A percentile compares a stretch with the other conserved stretches of the same genome.
Conservation (phyloP, 2,888 invertebrate genomes). For the Leistus spinibarbis region DNA sequence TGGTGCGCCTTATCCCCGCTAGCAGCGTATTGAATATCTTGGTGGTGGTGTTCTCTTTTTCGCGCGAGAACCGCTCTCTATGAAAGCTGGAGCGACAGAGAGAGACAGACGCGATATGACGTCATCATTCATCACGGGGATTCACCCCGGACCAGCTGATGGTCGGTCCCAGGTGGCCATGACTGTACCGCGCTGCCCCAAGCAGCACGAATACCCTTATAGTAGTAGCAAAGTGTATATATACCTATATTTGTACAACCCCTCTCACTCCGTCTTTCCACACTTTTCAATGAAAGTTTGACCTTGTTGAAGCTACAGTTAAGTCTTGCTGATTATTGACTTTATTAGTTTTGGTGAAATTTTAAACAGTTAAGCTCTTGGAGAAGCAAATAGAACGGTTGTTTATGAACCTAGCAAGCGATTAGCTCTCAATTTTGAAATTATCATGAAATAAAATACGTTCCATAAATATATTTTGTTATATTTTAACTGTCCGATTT, state of each 20-base stretch:
- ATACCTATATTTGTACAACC: neutral
- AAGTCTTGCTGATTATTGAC: neutral
- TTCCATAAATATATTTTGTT: too few relatives aligned
- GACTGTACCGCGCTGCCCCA: neutral
- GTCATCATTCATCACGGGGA: slow-evolving; percentile 39
- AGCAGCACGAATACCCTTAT: neutral
- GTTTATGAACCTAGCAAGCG: too few relatives aligned
- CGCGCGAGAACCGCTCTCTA: too few relatives aligned
- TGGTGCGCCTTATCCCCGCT: slow-evolving; percentile 26
- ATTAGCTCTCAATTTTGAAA: too few relatives aligned
- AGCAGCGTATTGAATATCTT: slow-evolving; percentile 36
- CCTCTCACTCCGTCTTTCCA: neutral
- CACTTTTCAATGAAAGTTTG: neutral
- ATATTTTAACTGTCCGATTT: too few relatives aligned
- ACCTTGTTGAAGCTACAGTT: neutral
- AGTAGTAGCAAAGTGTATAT: neutral
- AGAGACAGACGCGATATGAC: slow-evolving; percentile 11
- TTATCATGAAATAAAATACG: too few relatives aligned
- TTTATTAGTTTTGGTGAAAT: neutral
- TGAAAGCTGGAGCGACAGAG: slow-evolving; percentile 6
- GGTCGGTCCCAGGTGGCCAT: slow-evolving; percentile 46
- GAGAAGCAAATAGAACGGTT: too few relatives aligned
- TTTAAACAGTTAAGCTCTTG: neutral
- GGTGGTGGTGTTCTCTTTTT: neutral
- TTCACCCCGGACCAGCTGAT: slow-evolving; percentile 45